phyloP scores from a whole-genome alignment of 2,888 invertebrate genomes.

The Agriotes lineatus region DNA sequence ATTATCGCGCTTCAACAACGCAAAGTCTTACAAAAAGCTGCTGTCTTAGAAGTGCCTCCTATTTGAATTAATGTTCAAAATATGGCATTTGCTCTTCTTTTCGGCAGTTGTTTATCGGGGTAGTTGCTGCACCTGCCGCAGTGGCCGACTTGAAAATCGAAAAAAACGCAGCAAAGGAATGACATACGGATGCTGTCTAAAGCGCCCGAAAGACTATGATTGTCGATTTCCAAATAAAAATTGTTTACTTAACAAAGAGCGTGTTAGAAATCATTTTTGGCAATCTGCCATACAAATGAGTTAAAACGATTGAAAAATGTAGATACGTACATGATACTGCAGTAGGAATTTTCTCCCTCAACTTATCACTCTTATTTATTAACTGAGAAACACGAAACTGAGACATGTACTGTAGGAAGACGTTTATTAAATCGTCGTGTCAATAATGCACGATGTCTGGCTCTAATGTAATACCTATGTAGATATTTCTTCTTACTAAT shows the following conservation, averaged over 20 bases:
- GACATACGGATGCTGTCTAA: neutral
- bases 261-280: slow-evolving; percentile 15
- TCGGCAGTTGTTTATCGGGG: neutral
- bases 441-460: neutral
- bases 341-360: neutral
- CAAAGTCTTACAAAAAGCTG: no score
- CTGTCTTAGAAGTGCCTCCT: no score
- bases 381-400: no score
- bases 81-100: neutral
- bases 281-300: slow-evolving; percentile 9
- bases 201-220: neutral
- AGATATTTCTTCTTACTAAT: neutral
- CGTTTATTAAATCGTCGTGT: neutral
- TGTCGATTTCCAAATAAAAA: neutral
- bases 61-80: slow-evolving; percentile 1
- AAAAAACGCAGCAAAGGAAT: neutral
- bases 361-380: no score
- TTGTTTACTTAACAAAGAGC: neutral
- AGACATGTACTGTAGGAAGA: neutral
- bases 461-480: neutral
- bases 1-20: no score
- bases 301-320: slow-evolving; percentile 6
- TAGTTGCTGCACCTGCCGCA: neutral
- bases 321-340: slow-evolving; percentile 3
- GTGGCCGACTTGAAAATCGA: neutral